Base-by-base conservation (phyloP, 2,888 invertebrate genomes). In the Tenthredo amoena region DNA sequence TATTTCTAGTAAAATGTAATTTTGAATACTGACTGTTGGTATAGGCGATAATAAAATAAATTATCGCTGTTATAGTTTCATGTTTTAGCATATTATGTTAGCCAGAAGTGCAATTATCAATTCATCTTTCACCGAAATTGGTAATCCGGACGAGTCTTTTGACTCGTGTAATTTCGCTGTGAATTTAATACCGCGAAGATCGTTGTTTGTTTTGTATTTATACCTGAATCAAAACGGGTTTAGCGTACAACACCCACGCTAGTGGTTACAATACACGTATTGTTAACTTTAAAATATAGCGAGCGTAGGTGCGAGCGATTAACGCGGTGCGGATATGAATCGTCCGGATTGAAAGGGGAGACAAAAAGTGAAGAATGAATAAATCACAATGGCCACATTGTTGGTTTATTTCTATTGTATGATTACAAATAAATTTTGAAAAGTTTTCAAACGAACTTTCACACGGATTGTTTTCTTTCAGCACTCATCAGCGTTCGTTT, bases 401-500 rank as follows among this genome's bases (percentile, higher is more conserved):
- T 55, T 34, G 7, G 4, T 15, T 34, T 7, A 18, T 55, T 31
- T 50, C 31, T 7, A 31, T 55, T 40, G 0, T 62, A 81, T 21
- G 10, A 37, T 26, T 62, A 62, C 0, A 12, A 50, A 40, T 62
- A 12, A 40, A 21, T 81, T 81, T 81, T 10, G 10, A 58, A 21
- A n/a, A 81, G 34, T 15, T 15, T 31, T 21, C 9, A 50, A 34
- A 34, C n/a, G 31, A 34, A 18, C 3, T 40, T 81, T 81, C 21
- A 37, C 18, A 5, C n/a, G n/a, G 7, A 7, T 40, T 58, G n/a
- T 47, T 87, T 85, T 50, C 68, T 10, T 26, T 21, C 31, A 40
- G 50, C 15, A 85, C 43, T 85, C 81, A 83, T 86, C 85, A 77
- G 37, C 79, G 74, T n/a, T 58, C 62, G 40, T 79, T 18, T 43